Base-by-base conservation (phyloP, 53 echinoderm and acorn worm species). In the Echinarachnius parma region DNA sequence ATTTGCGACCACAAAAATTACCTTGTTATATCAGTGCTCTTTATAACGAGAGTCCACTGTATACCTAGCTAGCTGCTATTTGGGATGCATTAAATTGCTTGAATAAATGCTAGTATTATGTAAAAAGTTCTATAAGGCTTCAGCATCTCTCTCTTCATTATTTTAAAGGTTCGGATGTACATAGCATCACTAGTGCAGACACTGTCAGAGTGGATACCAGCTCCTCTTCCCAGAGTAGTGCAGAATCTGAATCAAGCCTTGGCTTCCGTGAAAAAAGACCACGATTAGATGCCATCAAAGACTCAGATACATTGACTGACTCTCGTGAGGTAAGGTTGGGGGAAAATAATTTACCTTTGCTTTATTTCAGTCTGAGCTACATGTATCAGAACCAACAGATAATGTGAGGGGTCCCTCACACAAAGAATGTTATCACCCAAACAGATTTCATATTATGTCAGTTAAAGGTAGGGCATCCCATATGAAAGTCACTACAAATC, bases 311-410 rank as follows among this genome's bases (percentile, higher is more conserved):
- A 61, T 19, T 61, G n/a, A 61, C 61, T 61, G 61, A 61, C 61
- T 61, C 33, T 61, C 32, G 13, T 61, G 61, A 61, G 61, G 61
- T 61, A 61, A 61, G 61, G 61, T 61, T 61, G n/a, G n/a, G n/a
- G n/a, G n/a, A 19, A 61, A 4, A 59, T 28, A 59, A 31, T 34
- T 34, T 59, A n/a, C n/a, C n/a, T 59, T 59, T 61, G 61, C 35
- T 20, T 61, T 28, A 61, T 61, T 34, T 61, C 4, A 61, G 32
- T 61, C 61, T 61, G 30, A 61, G 61, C 34, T 61, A 61, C 34
- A n/a, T n/a, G n/a, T n/a, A n/a, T n/a, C n/a, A n/a, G n/a, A n/a
- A n/a, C n/a, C n/a, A n/a, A n/a, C n/a, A n/a, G n/a, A n/a, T n/a
- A n/a, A n/a, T n/a, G n/a, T n/a, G n/a, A n/a, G n/a, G n/a, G n/a